Base-by-base conservation (phyloP, 2,797 vertebrate genomes). In the Melanotaenia boesemani region DNA sequence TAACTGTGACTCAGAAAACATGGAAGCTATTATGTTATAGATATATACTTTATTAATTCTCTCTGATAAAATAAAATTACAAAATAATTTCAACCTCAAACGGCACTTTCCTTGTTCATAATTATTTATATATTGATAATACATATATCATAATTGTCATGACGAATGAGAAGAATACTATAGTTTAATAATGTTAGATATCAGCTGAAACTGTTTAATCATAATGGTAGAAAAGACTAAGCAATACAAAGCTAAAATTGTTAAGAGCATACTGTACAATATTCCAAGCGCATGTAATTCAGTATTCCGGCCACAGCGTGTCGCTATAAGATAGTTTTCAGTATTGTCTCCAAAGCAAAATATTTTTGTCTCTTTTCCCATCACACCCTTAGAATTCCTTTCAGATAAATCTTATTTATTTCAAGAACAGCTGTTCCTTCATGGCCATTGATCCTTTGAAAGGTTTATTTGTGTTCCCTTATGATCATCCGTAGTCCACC, bases 1-100 rank as follows among this genome's bases (percentile, higher is more conserved):
- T 58, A 68, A 64, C 64, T 50, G n/a, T 8, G 54, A 82, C 60
- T 83, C 76, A 87, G 28, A 76, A 79, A 73, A 79, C 66, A 74
- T 77, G 68, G 69, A 89, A 74, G 83, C 90, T 88, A 76, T 88
- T 56, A 91, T 90, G 91, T 95, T 93, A 95, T 92, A 95, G 91
- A 96, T 96, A 95, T 95, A 96, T 95, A 95, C 93, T 95, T 96
- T 95, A 96, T 95, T 95, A 92, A 93, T 95, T 95, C 90, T 96
- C 93, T 96, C 94, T 96, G 94, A 86, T 94, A 95, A 95, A 95
- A 95, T 95, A 95, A 95, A 95, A 95, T 95, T 95, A 95, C 91
- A 95, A 96, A 95, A 95, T 95, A 95, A 96, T 95, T 95, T 95
- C 92, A 95, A 95, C 93, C 92, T 93, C 85, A 94, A 95, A 95